Base-by-base conservation (phyloP, 2,113 vertebrate species). In the Cyphomyrus plagiostoma region DNA sequence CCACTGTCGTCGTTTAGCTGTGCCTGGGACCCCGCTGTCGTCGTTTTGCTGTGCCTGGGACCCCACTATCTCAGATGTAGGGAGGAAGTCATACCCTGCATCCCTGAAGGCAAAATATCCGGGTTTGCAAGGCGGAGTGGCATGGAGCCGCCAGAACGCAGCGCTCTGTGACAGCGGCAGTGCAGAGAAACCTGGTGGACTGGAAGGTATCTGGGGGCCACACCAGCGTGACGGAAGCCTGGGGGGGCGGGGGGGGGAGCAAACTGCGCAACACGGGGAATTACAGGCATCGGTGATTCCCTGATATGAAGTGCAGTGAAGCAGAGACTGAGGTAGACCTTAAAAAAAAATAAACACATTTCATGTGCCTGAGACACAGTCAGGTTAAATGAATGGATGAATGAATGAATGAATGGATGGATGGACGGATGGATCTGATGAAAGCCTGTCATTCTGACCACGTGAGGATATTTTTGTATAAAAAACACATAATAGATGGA, bases 151-250 rank as follows among this genome's bases (percentile, higher is more conserved):
- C 46, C 46, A 48, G 46, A 9, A 6, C 2, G 4, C 77, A 1
- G 1, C 39, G 45, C 30, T 85, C 9, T 50, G 46, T 58, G 6
- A 93, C 92, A 82, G 77, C 4, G 1, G 77, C 11, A 6, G 1
- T 19, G 13, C 77, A 48, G 46, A 48, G 46, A 48, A 48, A 48
- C 46, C 46, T 48, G 46, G 8, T 3, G 46, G 46, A 9, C 39
- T 0, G 1, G 77, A 42, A 82, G 30, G 35, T 21, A 82, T 45
- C 77, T 1, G 77, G 93, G 95, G 91, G 91, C 91, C 93, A 92
- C 23, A 93, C 93, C 26, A 7, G 45, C 45, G 45, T 46, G 45
- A 46, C 45, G 5, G 45, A 21, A 30, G 48, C 48, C 1, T 6
- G 48, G 48, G 48, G 45, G 15, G 35, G 35, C 35, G 1, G 35